These are phyloP conservation scores for Vulpes ferrilata DNA, from an alignment of 2,113 vertebrate species.

Conservation along the genomic window DNA sequence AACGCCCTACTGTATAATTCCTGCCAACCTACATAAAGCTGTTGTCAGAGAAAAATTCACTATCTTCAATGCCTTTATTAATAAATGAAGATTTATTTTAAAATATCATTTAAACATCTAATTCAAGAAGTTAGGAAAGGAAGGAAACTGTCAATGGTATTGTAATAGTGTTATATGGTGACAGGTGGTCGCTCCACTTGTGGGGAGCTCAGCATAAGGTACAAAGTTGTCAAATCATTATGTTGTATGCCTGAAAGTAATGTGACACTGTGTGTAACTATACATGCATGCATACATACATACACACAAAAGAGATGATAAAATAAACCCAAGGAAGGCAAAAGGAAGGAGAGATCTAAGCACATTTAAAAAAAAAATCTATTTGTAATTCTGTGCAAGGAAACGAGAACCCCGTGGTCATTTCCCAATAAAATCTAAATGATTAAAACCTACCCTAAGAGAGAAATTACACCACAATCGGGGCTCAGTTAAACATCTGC, in stretches of 20 bases:
- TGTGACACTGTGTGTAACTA: neutral
- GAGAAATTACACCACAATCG: neutral
- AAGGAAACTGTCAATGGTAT: neutral
- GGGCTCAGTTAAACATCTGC: neutral
- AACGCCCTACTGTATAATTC: neutral
- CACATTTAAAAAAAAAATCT: neutral
- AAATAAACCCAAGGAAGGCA: neutral
- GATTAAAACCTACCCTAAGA: neutral
- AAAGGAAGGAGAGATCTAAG: neutral
- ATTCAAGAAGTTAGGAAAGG: neutral
- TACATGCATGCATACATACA: neutral
- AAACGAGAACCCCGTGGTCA: neutral
- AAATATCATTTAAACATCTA: neutral
- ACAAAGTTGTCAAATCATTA: fast-evolving
- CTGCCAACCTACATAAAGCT: neutral
- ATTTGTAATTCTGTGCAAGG: neutral
- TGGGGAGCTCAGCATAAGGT: neutral
- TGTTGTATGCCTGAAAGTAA: neutral
- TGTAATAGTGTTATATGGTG: fast-evolving
- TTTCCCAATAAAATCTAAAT: neutral
- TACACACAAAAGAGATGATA: neutral
- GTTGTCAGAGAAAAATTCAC: neutral
- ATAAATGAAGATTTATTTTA: neutral
- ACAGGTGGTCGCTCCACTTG: neutral
- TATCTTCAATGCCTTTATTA: neutral